A percentile compares a stretch with the other conserved stretches of the same genome.
Evolutionary conservation across 2,888 invertebrate genomes (phyloP).

Genomic region (Caenorhabditis panamensis): DNA sequence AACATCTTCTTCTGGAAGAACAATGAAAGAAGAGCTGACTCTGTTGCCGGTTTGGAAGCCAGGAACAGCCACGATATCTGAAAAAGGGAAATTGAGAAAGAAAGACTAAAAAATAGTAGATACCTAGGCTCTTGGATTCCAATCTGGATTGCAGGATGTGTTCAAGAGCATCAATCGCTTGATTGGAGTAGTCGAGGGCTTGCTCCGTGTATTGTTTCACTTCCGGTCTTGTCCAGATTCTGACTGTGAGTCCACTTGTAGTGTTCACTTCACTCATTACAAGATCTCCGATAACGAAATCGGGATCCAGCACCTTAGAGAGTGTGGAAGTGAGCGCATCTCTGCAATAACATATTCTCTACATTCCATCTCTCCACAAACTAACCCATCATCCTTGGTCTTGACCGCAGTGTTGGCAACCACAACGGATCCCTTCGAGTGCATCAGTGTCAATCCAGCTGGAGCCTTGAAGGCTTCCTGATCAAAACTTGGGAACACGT

Average conservation of each 20-base stretch:
- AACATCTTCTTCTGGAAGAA: conserved; percentile 84
- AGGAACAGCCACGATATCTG: conserved; percentile 89
- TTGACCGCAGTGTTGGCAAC: conserved; percentile 50
- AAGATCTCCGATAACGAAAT: conserved; percentile 60
- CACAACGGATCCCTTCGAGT: conserved; percentile 45
- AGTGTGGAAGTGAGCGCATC: conserved; percentile 41
- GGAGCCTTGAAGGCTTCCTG: conserved; percentile 57
- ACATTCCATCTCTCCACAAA: not conserved
- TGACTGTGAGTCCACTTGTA: conserved; percentile 73
- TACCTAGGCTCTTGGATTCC: conserved; percentile 92
- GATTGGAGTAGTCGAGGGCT: conserved; percentile 84
- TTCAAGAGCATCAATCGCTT: conserved; percentile 84
- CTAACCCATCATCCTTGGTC: conserved; percentile 47
- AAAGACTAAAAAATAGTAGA: not conserved
- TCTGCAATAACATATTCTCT: conserved; percentile 17
- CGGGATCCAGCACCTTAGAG: conserved; percentile 49
- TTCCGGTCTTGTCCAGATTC: conserved; percentile 83
- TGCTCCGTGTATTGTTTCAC: conserved; percentile 87
- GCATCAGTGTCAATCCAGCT: conserved; percentile 51
- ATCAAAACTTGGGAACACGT: conserved; percentile 63
- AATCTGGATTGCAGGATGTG: conserved; percentile 90
- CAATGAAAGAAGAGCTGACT: conserved; percentile 95
- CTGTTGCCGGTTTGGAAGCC: conserved; percentile 93
- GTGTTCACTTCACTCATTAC: conserved; percentile 42
- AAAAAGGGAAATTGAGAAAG: not conserved